Conservation (phyloP, 2,113 vertebrate genomes). For the Hassar affinis region DNA sequence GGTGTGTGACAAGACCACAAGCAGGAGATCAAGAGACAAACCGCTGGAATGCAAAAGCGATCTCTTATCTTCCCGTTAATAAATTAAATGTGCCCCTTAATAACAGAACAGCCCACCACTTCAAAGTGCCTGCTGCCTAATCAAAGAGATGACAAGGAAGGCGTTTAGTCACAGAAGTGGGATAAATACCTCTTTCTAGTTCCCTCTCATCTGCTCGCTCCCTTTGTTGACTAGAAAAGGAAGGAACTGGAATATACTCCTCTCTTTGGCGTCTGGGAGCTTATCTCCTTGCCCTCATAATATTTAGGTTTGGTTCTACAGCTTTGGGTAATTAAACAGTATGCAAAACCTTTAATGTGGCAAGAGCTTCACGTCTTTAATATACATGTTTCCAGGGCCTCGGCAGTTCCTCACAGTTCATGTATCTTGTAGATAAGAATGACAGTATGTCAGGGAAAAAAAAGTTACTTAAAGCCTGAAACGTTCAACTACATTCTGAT, state of each 20-base stretch:
- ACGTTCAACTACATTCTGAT: constrained; percentile 16
- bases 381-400: background rate
- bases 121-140: constrained; percentile 52
- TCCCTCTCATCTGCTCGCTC: constrained; percentile 24
- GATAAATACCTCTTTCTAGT: constrained; percentile 40
- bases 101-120: constrained; percentile 46
- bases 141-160: constrained; percentile 40
- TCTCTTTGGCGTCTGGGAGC: constrained; percentile 32
- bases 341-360: background rate
- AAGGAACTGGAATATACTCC: constrained; percentile 4
- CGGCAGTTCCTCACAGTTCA: background rate
- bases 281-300: constrained; percentile 31
- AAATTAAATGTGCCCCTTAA: constrained; percentile 36
- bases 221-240: constrained; percentile 36
- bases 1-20: background rate
- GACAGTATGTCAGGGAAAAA: constrained; percentile 12
- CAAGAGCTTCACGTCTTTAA: background rate
- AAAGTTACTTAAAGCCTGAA: constrained; percentile 24
- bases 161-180: constrained; percentile 23
- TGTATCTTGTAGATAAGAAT: constrained; percentile 6
- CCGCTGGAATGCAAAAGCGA: constrained; percentile 41
- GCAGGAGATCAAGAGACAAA: constrained; percentile 37
- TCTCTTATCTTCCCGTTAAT: constrained; percentile 55
- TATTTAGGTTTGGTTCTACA: constrained; percentile 5
- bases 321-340: constrained; percentile 20